Evolutionary conservation across 1,140 invertebrate species (phyloP).

Genomic region (Megathymus violae): DNA sequence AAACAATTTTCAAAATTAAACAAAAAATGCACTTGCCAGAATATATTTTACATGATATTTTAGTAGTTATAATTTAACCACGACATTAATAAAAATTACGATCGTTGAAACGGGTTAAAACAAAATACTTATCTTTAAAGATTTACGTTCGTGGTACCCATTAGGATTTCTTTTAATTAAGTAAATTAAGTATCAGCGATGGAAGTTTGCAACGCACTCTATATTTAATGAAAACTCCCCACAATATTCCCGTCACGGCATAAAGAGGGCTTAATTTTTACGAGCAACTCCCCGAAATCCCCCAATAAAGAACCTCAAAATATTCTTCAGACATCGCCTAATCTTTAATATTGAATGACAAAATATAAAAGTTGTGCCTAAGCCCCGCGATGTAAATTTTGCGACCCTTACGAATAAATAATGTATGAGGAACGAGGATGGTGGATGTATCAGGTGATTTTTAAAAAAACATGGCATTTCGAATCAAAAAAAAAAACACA

Average conservation of each 20-base stretch:
- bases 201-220: constrained; percentile 24
- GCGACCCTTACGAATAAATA: constrained; percentile 64
- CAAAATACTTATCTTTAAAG: neutral
- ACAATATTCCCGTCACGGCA: constrained; percentile 38
- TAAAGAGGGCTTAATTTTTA: constrained; percentile 53
- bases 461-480: too few relatives aligned
- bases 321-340: constrained; percentile 47
- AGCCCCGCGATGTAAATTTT: constrained; percentile 64
- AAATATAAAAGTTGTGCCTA: constrained; percentile 75
- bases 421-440: constrained; percentile 51
- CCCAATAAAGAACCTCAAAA: constrained; percentile 49
- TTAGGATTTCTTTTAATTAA: constrained; percentile 9
- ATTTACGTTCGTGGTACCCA: neutral
- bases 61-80: too few relatives aligned
- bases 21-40: too few relatives aligned
- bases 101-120: neutral
- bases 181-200: constrained; percentile 30
- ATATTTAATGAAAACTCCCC: constrained; percentile 58
- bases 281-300: constrained; percentile 36
- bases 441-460: constrained; percentile 2
- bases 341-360: constrained; percentile 71
- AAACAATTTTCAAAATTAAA: too few relatives aligned
- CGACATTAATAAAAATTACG: too few relatives aligned
- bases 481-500: too few relatives aligned
- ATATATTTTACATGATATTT: too few relatives aligned